Base-by-base conservation (phyloP, 2,888 invertebrate genomes). In the Mimumesa dahlbomi region DNA sequence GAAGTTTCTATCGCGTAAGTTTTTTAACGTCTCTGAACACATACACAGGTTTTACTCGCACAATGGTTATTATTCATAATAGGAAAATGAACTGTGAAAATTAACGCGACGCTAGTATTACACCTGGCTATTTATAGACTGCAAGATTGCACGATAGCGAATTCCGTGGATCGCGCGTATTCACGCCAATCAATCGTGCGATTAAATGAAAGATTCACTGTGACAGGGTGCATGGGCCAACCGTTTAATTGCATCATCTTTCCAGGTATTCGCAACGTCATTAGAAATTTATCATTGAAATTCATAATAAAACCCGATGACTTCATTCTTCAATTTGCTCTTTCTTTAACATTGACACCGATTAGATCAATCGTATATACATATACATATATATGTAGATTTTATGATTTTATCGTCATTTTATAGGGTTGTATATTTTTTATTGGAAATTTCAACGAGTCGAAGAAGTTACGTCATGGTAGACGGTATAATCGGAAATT, bases 111-210 rank as follows among this genome's bases (percentile, higher is more conserved):
- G n/a, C n/a, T n/a, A n/a, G n/a, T n/a, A n/a, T n/a, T n/a, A n/a
- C n/a, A n/a, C n/a, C n/a, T n/a, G n/a, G n/a, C n/a, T n/a, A n/a
- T 45, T 36, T 34, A 6, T 16, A 25, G 34, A 1, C 22, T 14
- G 34, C 2, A n/a, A 34, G 34, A 34, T 34, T 3, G 34, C 2
- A 13, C 6, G 49, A 0, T 45, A 59, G 43, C 13, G 7, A 22
- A 6, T 29, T 22, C 14, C 19, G 21, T 40, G 42, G 54, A 62
- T 54, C 19, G 36, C 21, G n/a, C 4, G 7, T 36, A 49, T 34
- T 56, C 42, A 49, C 14, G 1, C 6, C 54, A 31, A 48, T 21
- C 14, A 13, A 21, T 42, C 22, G 29, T 9, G 1, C 16, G 7
- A 16, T 34, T 18, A 13, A 40, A 43, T n/a, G 43, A 11, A 14